Base-by-base conservation (phyloP, 2,113 vertebrate genomes). In the Loxodonta africana region DNA sequence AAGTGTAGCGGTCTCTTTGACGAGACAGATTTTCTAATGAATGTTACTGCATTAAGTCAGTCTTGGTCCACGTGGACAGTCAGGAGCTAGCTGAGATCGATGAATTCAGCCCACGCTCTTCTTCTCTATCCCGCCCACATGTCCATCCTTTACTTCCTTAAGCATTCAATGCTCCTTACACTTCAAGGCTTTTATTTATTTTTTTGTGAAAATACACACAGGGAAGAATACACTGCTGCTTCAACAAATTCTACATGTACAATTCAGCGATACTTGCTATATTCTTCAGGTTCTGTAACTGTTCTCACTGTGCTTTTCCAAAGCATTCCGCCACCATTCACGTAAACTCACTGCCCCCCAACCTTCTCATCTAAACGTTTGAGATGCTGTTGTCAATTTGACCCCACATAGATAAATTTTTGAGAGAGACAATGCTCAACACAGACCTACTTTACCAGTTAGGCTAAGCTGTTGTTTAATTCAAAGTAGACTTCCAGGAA, bases 1-100 rank as follows among this genome's bases (percentile, higher is more conserved):
- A 88, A 88, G 91, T 89, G 67, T n/a, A 85, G 37, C 18, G 51
- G 17, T 11, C 30, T 41, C 48, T 57, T 63, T 89, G 92, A 92
- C 17, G 37, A 28, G 33, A 33, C 12, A 77, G 44, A 67, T 48
- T 93, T 95, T 76, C 53, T 44, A 76, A 44, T 17, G 80, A 84
- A 71, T 11, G 33, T 62, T 65, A 90, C 25, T 71, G 21, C 46
- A 53, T 65, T 93, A 83, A 87, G 46, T 48, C 76, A 83, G 11
- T 77, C 60, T 87, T 86, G 18, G n/a, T 77, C 30, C 67, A 85
- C 3, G 15, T 12, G 63, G 46, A 86, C 6, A 76, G 18, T 60
- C 23, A 90, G 91, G 10, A 67, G 33, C 30, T 30, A 51, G 10
- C 26, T n/a, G 41, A 91, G 73, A 71, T 1, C 88, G 69, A 87